A percentile compares a stretch with the other conserved stretches of the same genome.
Conservation (phyloP, 2,888 invertebrate species). For the Syrphus vitripennis region DNA sequence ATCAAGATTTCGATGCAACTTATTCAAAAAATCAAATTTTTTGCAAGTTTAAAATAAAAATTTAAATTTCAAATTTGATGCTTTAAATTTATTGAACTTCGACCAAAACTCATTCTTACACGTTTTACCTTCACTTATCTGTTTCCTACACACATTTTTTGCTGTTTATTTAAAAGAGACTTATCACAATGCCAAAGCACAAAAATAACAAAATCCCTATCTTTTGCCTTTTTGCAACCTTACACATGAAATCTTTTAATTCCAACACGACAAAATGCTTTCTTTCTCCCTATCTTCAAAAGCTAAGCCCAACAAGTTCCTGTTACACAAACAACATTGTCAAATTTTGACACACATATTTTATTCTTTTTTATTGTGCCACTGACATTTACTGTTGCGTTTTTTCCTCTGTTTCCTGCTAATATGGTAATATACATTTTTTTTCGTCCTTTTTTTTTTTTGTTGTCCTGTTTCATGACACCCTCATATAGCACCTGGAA, state of each 20-base stretch:
- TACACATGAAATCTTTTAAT: constrained; percentile 28
- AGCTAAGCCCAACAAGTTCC: background rate
- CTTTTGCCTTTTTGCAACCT: background rate
- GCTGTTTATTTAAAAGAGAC: background rate
- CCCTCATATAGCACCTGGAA: background rate
- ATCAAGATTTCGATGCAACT: too few relatives aligned
- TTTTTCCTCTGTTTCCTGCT: constrained; percentile 41
- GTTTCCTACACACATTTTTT: background rate
- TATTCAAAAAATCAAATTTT: too few relatives aligned
- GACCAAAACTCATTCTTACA: background rate
- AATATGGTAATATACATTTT: constrained; percentile 61
- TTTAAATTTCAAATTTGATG: too few relatives aligned
- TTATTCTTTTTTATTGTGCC: constrained; percentile 3
- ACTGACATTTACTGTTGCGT: constrained; percentile 54
- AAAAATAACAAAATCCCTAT: background rate
- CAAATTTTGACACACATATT: constrained; percentile 5
- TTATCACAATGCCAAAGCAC: background rate
- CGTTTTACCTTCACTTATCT: background rate
- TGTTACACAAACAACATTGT: background rate
- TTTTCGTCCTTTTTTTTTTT: background rate
- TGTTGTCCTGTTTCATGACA: background rate
- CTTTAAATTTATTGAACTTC: background rate
- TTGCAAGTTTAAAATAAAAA: too few relatives aligned
- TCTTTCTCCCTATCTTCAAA: background rate
- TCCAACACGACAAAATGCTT: background rate